Percentiles rank a stretch among this genome's conserved stretches.
Conservation (phyloP, 2,797 vertebrate genomes). For the Hephaestus fuliginosus region DNA sequence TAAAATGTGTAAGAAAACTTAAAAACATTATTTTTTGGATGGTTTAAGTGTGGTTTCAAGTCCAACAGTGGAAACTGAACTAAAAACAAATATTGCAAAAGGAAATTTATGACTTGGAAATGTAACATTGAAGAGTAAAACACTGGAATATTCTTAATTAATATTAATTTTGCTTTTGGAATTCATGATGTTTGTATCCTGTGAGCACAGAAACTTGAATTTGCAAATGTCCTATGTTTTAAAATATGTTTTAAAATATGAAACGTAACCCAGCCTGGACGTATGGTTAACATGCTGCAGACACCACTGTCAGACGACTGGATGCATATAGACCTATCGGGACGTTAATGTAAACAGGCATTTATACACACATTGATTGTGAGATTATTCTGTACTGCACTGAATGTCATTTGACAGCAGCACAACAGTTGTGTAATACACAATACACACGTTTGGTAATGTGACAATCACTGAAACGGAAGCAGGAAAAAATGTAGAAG, state of each 20-base stretch:
- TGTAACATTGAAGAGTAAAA: slow-evolving; percentile 12
- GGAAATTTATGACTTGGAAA: not conserved
- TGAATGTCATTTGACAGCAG: slow-evolving; percentile 28
- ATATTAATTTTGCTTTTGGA: slow-evolving; percentile 12
- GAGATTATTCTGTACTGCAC: slow-evolving; percentile 25
- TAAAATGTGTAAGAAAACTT: slow-evolving; percentile 2
- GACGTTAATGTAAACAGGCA: slow-evolving; percentile 9
- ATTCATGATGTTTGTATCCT: not conserved
- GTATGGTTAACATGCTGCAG: not conserved
- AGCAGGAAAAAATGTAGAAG: slow-evolving; percentile 9
- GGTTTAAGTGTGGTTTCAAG: not conserved
- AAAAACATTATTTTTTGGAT: not conserved
- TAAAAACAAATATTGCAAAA: not conserved
- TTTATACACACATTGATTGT: slow-evolving; percentile 12
- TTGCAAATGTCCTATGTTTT: slow-evolving; percentile 6
- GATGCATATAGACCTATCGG: slow-evolving; percentile 1
- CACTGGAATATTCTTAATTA: slow-evolving; percentile 12
- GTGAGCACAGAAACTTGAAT: slow-evolving; percentile 13
- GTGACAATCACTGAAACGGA: slow-evolving; percentile 32
- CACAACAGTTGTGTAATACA: slow-evolving; percentile 2
- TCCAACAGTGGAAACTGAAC: not conserved
- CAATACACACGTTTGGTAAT: not conserved
- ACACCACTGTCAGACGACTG: slow-evolving; percentile 14
- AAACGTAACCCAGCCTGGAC: slow-evolving; percentile 8
- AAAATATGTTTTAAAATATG: not conserved